phyloP scores from a whole-genome alignment of 2,888 invertebrate species.

The Latrodectus hesperus region DNA sequence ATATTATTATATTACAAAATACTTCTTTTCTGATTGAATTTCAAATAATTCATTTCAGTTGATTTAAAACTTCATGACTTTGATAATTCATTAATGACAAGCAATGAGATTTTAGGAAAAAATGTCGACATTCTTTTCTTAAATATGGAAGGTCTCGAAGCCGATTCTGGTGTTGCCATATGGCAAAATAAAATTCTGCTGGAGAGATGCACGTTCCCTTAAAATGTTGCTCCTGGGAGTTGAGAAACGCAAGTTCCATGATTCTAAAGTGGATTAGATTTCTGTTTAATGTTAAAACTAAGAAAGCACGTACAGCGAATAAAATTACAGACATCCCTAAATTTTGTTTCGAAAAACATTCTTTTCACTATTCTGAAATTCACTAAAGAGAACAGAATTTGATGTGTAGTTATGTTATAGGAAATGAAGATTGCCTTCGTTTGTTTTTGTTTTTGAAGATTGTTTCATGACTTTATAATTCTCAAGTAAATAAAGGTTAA shows the following conservation, averaged over 20 bases:
- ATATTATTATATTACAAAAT: too few relatives aligned
- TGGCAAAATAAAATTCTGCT: conserved; percentile 7
- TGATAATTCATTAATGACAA: background rate
- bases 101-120: background rate
- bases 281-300: conserved; percentile 66
- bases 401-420: too few relatives aligned
- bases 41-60: too few relatives aligned
- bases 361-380: background rate
- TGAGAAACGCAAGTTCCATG: conserved; percentile 33
- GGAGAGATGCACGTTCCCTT: conserved; percentile 41
- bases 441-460: too few relatives aligned
- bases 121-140: conserved; percentile 6
- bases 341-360: background rate
- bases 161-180: conserved; percentile 34
- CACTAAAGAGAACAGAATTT: too few relatives aligned
- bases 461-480: too few relatives aligned
- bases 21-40: too few relatives aligned
- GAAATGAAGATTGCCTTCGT: too few relatives aligned
- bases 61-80: too few relatives aligned
- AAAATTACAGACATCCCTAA: conserved; percentile 46
- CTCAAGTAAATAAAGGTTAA: too few relatives aligned
- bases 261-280: conserved; percentile 65
- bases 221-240: conserved; percentile 55
- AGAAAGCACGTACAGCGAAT: conserved; percentile 62
- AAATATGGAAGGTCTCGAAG: conserved; percentile 4